A percentile compares a stretch with the other conserved stretches of the same genome.
These are phyloP conservation scores for Fregata magnificens DNA, from an alignment of 2,113 vertebrate genomes.

Conservation along the genomic window DNA sequence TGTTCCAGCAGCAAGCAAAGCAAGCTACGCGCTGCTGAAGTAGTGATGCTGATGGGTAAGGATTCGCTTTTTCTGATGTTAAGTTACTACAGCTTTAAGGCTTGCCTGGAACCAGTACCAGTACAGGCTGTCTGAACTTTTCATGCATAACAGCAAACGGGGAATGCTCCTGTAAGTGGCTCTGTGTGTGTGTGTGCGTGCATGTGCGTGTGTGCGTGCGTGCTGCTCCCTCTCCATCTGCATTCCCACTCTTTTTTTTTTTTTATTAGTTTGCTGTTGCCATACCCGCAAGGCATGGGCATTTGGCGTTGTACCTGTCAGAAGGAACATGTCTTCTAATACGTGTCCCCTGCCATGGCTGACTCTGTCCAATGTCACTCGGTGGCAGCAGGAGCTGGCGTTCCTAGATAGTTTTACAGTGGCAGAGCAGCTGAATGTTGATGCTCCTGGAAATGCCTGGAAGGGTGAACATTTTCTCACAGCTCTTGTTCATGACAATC, in stretches of 20 bases:
- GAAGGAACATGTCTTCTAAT: not conserved
- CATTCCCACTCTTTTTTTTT: not conserved
- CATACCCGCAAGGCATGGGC: not conserved
- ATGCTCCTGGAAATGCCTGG: not conserved
- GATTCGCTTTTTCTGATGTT: not conserved
- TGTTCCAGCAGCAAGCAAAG: not conserved
- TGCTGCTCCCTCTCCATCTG: not conserved
- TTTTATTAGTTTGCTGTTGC: not conserved
- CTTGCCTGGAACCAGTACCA: not conserved
- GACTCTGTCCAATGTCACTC: not conserved
- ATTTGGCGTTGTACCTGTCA: not conserved
- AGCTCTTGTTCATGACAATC: not conserved
- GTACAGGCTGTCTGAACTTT: not conserved
- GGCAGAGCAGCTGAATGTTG: not conserved
- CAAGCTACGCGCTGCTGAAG: rapidly evolving
- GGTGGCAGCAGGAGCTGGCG: not conserved
- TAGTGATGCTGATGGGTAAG: not conserved
- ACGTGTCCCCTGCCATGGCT: not conserved
- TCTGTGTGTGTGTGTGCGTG: not conserved
- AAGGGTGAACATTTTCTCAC: not conserved
- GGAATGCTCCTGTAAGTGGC: not conserved
- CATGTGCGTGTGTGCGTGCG: rapidly evolving
- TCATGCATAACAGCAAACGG: not conserved
- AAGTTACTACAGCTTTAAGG: not conserved
- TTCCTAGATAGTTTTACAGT: not conserved